phyloP scores from a whole-genome alignment of 2,113 vertebrate species.

The Malurus elegans region DNA sequence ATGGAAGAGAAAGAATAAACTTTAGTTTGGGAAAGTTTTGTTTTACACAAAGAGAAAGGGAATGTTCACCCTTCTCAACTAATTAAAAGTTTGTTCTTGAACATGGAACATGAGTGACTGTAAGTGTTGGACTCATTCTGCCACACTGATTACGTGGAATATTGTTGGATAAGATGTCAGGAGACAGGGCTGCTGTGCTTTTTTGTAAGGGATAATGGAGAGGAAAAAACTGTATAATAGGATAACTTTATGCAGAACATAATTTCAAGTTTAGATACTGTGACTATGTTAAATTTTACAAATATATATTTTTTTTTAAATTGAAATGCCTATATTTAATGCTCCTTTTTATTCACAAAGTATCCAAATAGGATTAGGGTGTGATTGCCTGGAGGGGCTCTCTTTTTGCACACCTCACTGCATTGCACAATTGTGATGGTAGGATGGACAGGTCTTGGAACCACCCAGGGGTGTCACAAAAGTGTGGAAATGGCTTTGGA shows the following conservation, averaged over 20 bases:
- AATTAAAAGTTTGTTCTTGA: background rate
- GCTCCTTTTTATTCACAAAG: background rate
- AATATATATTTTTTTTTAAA: background rate
- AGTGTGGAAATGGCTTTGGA: background rate
- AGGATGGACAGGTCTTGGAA: background rate
- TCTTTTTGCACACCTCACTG: background rate
- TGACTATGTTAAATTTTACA: background rate
- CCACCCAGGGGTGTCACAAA: background rate
- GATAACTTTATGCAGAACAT: background rate
- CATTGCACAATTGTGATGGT: background rate
- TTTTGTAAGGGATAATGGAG: background rate
- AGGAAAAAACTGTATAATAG: background rate
- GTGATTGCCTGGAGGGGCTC: background rate
- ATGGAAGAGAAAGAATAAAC: background rate
- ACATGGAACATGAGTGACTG: background rate
- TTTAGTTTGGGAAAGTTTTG: background rate
- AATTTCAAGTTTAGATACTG: background rate
- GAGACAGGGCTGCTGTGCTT: background rate
- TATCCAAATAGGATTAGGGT: background rate
- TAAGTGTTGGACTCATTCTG: constrained; percentile 22
- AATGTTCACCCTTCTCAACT: background rate
- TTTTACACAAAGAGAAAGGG: background rate
- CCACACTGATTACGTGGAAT: background rate
- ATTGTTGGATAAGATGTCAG: background rate
- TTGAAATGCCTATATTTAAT: background rate